A percentile compares a stretch with the other conserved stretches of the same genome.
Evolutionary conservation across 2,888 invertebrate species (phyloP).

Genomic region (Agonopterix subpropinquella): DNA sequence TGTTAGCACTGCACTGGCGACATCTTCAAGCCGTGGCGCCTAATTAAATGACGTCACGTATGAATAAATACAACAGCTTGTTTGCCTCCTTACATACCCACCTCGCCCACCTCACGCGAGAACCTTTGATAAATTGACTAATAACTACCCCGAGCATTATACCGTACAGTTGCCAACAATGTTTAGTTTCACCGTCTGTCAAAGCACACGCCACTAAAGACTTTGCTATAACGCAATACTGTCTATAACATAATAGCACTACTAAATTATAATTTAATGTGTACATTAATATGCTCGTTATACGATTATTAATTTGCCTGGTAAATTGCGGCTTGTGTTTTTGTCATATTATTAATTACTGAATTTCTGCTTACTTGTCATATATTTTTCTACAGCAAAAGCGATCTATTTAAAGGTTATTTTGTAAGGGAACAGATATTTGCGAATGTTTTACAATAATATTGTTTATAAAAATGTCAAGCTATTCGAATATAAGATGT

Average conservation of each 20-base stretch:
- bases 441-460: too few species aligned
- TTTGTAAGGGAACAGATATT: too few species aligned
- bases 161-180: conserved; percentile 10
- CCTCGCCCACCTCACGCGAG: conserved; percentile 28
- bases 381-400: too few species aligned
- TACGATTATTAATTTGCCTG: too few species aligned
- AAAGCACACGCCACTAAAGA: neutral
- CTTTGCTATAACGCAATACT: neutral
- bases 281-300: too few species aligned
- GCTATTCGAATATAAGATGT: too few species aligned
- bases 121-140: conserved; percentile 42
- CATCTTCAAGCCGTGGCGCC: conserved; percentile 25
- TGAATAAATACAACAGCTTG: conserved; percentile 18
- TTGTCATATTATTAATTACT: too few species aligned
- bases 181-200: neutral
- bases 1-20: neutral
- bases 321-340: too few species aligned
- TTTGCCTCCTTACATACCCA: conserved; percentile 19
- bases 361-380: too few species aligned
- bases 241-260: neutral
- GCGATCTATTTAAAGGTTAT: too few species aligned
- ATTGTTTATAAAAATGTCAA: too few species aligned
- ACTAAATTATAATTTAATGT: too few species aligned
- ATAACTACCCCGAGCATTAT: conserved; percentile 32
- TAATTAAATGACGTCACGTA: conserved; percentile 31